Conservation (phyloP, 2,797 vertebrate genomes). For the Pseudochirops cupreus region DNA sequence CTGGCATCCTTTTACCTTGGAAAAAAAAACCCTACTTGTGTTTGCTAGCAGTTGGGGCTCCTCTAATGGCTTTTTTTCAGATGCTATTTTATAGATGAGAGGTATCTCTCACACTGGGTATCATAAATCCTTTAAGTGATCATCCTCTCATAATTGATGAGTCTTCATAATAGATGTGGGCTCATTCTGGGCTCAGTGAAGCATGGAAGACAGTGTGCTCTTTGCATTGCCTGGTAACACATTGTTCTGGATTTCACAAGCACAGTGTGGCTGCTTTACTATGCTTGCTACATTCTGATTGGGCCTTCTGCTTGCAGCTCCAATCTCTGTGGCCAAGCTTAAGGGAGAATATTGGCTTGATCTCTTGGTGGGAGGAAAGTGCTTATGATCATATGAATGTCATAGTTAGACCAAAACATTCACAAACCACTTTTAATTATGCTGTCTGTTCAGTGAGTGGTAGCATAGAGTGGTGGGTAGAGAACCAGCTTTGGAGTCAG, state of each 20-base stretch:
- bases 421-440: background rate
- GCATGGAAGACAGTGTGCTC: background rate
- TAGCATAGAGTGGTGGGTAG: background rate
- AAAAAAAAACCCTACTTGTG: slow-evolving; percentile 44
- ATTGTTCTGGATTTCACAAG: background rate
- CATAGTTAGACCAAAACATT: background rate
- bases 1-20: background rate
- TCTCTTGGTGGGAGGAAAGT: background rate
- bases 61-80: background rate
- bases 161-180: slow-evolving; percentile 26
- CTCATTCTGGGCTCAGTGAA: slow-evolving; percentile 8
- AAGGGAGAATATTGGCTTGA: background rate
- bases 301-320: background rate
- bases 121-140: slow-evolving; percentile 32
- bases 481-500: background rate
- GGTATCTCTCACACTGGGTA: background rate
- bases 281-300: background rate
- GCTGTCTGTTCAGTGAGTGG: background rate
- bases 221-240: background rate
- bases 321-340: background rate
- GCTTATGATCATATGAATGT: background rate
- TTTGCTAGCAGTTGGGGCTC: slow-evolving; percentile 45
- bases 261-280: background rate
- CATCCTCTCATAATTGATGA: slow-evolving; percentile 56
- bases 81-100: slow-evolving; percentile 31